These are phyloP conservation scores for Ischnus inquisitorius DNA, from an alignment of 2,888 invertebrate species.

Conservation along the genomic window DNA sequence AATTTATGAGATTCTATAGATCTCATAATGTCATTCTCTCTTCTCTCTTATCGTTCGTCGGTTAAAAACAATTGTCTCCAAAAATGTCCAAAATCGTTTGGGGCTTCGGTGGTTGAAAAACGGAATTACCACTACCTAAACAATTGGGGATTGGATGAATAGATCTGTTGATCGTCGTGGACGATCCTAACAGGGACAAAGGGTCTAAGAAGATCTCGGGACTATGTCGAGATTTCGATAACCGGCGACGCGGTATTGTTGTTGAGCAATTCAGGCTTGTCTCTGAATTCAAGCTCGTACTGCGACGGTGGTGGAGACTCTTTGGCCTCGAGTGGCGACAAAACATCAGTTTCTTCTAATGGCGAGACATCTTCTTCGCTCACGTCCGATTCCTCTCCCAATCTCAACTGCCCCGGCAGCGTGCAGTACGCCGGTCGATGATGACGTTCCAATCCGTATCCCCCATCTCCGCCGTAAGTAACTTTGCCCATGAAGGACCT, in stretches of 20 bases:
- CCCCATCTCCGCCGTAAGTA: slow-evolving; percentile 86
- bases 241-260: slow-evolving; percentile 87
- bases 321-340: slow-evolving; percentile 78
- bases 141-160: slow-evolving; percentile 26
- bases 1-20: not conserved
- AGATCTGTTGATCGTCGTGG: slow-evolving; percentile 49
- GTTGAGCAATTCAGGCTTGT: slow-evolving; percentile 87
- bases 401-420: slow-evolving; percentile 82
- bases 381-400: slow-evolving; percentile 85
- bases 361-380: slow-evolving; percentile 78
- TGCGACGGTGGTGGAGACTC: slow-evolving; percentile 77
- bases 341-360: slow-evolving; percentile 77
- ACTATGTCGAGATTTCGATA: slow-evolving; percentile 88
- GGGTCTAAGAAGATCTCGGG: slow-evolving; percentile 62
- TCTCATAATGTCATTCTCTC: not conserved
- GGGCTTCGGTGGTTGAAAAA: not conserved
- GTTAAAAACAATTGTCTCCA: slow-evolving; percentile 17
- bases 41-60: not conserved
- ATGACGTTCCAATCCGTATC: slow-evolving; percentile 80
- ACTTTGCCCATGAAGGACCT: slow-evolving; percentile 96
- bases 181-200: slow-evolving; percentile 16
- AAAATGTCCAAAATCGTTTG: slow-evolving; percentile 1
- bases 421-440: slow-evolving; percentile 83
- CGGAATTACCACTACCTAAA: slow-evolving; percentile 21
- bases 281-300: slow-evolving; percentile 82